Evolutionary conservation across 2,113 vertebrate genomes (phyloP).

Genomic region (Syngnathoides biaculeatus): DNA sequence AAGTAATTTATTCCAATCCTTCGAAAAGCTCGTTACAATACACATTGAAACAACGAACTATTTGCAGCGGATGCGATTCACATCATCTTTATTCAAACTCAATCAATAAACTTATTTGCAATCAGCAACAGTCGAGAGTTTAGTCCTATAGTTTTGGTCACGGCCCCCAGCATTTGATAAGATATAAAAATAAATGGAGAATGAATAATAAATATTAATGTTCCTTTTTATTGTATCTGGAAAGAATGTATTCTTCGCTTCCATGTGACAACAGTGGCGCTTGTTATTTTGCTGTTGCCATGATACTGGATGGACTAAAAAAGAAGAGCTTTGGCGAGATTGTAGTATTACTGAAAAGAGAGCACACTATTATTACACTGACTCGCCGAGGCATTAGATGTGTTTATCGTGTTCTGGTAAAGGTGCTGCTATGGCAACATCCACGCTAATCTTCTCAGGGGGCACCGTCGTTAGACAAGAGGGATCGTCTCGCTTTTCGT

Average conservation of each 20-base stretch:
- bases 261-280: background rate
- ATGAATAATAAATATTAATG: too few species aligned
- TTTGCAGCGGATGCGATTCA: too few species aligned
- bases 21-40: too few species aligned
- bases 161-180: too few species aligned
- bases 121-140: too few species aligned
- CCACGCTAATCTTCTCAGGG: background rate
- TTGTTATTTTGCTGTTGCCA: slow-evolving; percentile 4
- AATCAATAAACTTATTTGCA: too few species aligned
- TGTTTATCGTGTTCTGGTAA: background rate
- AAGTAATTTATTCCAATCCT: too few species aligned
- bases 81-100: too few species aligned
- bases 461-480: background rate
- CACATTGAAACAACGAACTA: too few species aligned
- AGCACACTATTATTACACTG: background rate
- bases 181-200: too few species aligned
- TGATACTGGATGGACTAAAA: background rate
- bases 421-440: background rate
- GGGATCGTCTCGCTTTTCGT: background rate
- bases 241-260: background rate
- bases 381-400: background rate
- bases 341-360: background rate
- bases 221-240: background rate
- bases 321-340: background rate
- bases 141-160: too few species aligned